A percentile compares a stretch with the other conserved stretches of the same genome.
These are phyloP conservation scores for Oscheius onirici DNA, from an alignment of 2,888 invertebrate species.

Conservation along the genomic window DNA sequence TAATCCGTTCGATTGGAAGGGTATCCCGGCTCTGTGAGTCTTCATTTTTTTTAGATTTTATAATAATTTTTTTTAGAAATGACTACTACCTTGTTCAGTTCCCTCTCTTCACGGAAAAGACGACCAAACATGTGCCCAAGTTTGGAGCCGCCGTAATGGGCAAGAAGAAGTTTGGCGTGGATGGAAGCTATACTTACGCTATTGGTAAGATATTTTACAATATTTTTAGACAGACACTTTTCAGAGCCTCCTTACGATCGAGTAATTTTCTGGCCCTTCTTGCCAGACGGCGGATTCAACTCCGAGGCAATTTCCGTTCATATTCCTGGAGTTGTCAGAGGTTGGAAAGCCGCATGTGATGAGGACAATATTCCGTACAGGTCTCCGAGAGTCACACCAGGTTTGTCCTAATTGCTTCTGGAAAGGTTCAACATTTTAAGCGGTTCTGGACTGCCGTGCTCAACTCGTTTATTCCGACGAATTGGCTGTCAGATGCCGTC, in stretches of 20 bases:
- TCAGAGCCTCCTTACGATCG: conserved; percentile 2
- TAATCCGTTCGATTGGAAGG: conserved; percentile 12
- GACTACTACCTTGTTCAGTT: neutral
- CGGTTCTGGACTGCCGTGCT: neutral
- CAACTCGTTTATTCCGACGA: conserved; percentile 16
- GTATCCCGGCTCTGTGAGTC: neutral
- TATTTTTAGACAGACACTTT: neutral
- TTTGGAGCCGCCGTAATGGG: neutral
- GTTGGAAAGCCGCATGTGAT: neutral
- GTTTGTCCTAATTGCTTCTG: neutral
- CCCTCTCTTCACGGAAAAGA: neutral
- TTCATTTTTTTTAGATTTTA: neutral
- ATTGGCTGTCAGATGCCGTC: conserved; percentile 19
- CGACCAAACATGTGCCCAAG: neutral
- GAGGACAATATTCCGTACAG: neutral
- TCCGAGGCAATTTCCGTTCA: neutral
- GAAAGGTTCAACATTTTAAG: neutral
- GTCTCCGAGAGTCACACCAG: conserved; percentile 12
- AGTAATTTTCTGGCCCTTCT: conserved; percentile 8
- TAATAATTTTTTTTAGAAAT: neutral
- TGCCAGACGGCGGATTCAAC: conserved; percentile 5
- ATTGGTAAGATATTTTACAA: too few species aligned
- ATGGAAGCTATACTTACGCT: too few species aligned
- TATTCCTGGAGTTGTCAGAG: neutral
- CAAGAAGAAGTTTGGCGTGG: too few species aligned